Evolutionary conservation across 2,113 vertebrate species (phyloP), one percentile per base, ranked within the genome.

Genomic region (Istiophorus platypterus): DNA sequence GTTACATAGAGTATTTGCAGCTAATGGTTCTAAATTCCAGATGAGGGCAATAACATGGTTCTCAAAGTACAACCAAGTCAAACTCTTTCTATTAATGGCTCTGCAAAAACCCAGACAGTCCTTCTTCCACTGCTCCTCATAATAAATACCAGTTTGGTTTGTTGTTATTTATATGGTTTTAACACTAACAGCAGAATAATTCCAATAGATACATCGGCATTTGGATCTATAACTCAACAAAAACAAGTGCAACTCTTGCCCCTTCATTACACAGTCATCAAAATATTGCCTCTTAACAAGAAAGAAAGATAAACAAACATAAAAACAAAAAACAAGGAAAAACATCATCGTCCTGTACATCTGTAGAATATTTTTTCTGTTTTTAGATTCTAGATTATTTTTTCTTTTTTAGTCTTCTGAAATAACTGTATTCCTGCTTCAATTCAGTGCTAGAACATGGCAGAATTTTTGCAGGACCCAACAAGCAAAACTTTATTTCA

Each of bases 131-230:
- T 31, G 57, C 78, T 81, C 94, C 95, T 96, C 95, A 94, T 95
- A 96, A 96, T 91, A 97, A 97, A 97, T 96, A 97, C 94, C 96
- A 96, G 95, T 97, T 97, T 84, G 71, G 95, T 96, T 97, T 96
- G 95, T 96, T 74, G 94, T 96, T 95, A 96, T 93, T 94, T 93
- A 94, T 94, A 96, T 95, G 94, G 93, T 96, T 96, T 96, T 94
- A 96, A 96, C 67, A 62, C 27, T 64, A 83, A 85, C 96, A 85
- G 95, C 95, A 96, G 96, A 96, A 97, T 96, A 96, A 80, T 95
- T 64, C 94, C 94, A 96, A 96, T 96, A 97, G 95, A 96, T 96
- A 96, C 95, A 82, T 76, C 74, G 96, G 96, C 94, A 95, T 97
- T 96, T 96, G 96, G 94, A 95, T 96, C 94, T 96, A 74, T 47